phyloP scores from a whole-genome alignment of 2,888 invertebrate species.

The Caradrina clavipalpis region DNA sequence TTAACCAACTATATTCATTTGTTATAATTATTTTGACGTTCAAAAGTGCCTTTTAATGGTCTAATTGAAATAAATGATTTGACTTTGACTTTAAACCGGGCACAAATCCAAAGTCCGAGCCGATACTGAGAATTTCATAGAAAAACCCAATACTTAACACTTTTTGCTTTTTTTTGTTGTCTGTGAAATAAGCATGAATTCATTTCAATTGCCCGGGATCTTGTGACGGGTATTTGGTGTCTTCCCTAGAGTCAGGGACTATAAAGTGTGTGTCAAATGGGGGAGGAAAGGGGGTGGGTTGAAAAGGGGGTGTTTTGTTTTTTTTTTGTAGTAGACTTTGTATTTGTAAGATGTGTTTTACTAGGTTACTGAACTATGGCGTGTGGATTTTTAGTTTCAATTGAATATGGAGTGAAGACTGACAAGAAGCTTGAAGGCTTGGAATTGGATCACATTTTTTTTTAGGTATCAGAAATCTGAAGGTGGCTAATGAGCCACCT shows the following conservation, averaged over 20 bases:
- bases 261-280: background rate
- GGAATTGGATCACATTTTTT: background rate
- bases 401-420: background rate
- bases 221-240: slow-evolving; percentile 25
- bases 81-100: no score
- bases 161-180: no score
- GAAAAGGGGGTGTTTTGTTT: background rate
- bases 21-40: no score
- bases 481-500: no score
- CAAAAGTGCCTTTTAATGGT: no score
- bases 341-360: background rate
- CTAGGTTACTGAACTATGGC: slow-evolving; percentile 1
- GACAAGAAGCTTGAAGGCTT: background rate
- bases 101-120: no score
- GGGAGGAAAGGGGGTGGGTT: background rate
- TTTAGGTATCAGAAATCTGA: no score
- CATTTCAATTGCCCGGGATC: slow-evolving; percentile 24
- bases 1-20: no score
- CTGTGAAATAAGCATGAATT: slow-evolving; percentile 30
- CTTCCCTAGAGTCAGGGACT: background rate
- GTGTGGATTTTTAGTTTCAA: background rate
- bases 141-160: no score
- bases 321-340: background rate
- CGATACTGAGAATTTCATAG: no score
- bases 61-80: no score